These are phyloP conservation scores for Notiomystis cincta DNA, from an alignment of 2,113 vertebrate genomes.

Conservation along the genomic window DNA sequence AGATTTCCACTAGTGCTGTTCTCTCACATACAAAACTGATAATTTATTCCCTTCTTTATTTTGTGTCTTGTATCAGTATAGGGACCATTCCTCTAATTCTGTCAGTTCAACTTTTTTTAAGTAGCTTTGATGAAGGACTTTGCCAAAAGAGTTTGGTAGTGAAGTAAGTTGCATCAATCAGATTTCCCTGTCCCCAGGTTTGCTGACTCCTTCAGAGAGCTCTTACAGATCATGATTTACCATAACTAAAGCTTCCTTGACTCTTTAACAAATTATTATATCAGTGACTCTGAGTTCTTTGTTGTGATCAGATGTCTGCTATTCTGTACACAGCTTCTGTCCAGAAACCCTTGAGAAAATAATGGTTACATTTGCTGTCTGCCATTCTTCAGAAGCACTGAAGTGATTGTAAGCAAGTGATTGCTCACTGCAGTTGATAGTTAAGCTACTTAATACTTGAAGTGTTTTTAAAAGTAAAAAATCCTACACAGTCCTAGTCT, in stretches of 20 bases:
- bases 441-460: background rate
- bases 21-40: background rate
- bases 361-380: background rate
- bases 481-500: background rate
- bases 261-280: background rate
- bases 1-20: background rate
- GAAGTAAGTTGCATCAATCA: accelerated
- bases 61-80: background rate
- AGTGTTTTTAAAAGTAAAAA: background rate
- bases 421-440: background rate
- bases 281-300: background rate
- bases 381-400: background rate
- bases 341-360: background rate
- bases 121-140: background rate
- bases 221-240: background rate
- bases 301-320: background rate
- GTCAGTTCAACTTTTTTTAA: background rate
- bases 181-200: background rate
- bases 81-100: background rate
- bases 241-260: background rate
- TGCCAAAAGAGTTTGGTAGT: background rate
- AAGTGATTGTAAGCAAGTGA: background rate
- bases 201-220: background rate
- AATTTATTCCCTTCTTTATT: background rate
- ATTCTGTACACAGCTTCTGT: background rate